Percentiles rank a stretch among this genome's conserved stretches.
Evolutionary conservation across 2,888 invertebrate species (phyloP).

Genomic region (Byasa hedistus): DNA sequence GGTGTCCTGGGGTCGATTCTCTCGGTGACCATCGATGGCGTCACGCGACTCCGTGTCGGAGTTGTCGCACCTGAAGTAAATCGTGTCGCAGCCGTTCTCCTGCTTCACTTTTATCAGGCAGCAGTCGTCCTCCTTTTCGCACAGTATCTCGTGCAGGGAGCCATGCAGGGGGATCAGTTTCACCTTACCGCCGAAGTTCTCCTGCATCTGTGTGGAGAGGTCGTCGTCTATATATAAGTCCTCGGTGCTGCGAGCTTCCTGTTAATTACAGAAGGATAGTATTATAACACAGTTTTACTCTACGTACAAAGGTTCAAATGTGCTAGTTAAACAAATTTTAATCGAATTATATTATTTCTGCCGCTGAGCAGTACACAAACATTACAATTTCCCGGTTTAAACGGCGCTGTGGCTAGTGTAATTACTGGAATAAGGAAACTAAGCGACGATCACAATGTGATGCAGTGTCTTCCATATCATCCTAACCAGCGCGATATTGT

Average conservation of each 20-base stretch:
- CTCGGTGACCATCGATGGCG: constrained; percentile 52
- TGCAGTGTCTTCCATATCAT: too few relatives aligned
- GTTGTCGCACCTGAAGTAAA: constrained; percentile 67
- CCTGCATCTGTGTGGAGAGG: constrained; percentile 70
- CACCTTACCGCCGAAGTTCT: constrained; percentile 68
- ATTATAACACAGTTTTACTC: too few relatives aligned
- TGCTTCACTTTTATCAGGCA: constrained; percentile 65
- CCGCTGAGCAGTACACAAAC: too few relatives aligned
- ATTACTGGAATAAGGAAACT: too few relatives aligned
- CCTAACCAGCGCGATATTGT: too few relatives aligned
- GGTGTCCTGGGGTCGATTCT: constrained; percentile 50
- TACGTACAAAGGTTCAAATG: too few relatives aligned
- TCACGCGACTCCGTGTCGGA: constrained; percentile 65
- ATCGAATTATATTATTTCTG: too few relatives aligned
- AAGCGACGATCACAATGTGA: too few relatives aligned
- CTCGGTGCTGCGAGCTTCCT: constrained; percentile 79
- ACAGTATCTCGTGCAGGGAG: constrained; percentile 71
- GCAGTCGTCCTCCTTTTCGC: constrained; percentile 72
- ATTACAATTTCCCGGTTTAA: too few relatives aligned
- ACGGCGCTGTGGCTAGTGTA: too few relatives aligned
- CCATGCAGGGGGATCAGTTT: constrained; percentile 70
- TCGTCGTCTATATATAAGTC: constrained; percentile 80
- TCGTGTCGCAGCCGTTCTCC: constrained; percentile 70
- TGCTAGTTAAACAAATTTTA: neutral
- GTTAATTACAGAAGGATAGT: constrained; percentile 24